phyloP scores from a whole-genome alignment of 2,888 invertebrate genomes.

The Meiosimyza platycephala region DNA sequence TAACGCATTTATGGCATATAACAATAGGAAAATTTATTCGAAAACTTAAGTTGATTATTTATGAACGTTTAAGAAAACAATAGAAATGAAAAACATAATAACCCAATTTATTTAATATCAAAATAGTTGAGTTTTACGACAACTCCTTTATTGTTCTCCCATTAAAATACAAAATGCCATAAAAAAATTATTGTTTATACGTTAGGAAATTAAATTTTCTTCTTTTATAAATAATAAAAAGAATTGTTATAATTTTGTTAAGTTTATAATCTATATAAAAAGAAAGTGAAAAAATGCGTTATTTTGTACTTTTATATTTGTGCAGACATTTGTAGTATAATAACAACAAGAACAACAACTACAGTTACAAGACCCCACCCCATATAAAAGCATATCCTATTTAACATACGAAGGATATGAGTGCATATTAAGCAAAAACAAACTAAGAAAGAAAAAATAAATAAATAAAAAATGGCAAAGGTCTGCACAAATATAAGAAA shows the following conservation, averaged over 20 bases:
- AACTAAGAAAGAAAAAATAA: background rate
- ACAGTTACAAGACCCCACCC: background rate
- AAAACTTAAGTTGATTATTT: slow-evolving; percentile 44
- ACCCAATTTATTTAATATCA: background rate
- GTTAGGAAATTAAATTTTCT: no score
- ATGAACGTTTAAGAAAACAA: slow-evolving; percentile 42
- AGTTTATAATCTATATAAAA: no score
- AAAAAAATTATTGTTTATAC: no score
- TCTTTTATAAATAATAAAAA: no score
- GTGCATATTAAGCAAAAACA: background rate
- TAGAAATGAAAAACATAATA: background rate
- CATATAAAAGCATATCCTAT: slow-evolving; percentile 46
- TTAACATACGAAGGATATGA: slow-evolving; percentile 54
- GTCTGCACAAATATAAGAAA: slow-evolving; percentile 57
- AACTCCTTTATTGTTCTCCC: no score
- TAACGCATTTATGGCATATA: slow-evolving; percentile 64
- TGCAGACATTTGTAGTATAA: slow-evolving; percentile 50
- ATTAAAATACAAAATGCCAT: no score
- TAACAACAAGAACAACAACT: slow-evolving; percentile 1
- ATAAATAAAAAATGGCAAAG: slow-evolving; percentile 35
- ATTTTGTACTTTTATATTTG: slow-evolving; percentile 64
- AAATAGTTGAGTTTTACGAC: background rate
- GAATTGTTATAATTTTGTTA: no score
- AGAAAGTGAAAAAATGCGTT: slow-evolving; percentile 51
- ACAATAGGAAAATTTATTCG: slow-evolving; percentile 53